A percentile compares a stretch with the other conserved stretches of the same genome.
Conservation (phyloP, 1,140 invertebrate genomes). For the Drosophila prosaltans region DNA sequence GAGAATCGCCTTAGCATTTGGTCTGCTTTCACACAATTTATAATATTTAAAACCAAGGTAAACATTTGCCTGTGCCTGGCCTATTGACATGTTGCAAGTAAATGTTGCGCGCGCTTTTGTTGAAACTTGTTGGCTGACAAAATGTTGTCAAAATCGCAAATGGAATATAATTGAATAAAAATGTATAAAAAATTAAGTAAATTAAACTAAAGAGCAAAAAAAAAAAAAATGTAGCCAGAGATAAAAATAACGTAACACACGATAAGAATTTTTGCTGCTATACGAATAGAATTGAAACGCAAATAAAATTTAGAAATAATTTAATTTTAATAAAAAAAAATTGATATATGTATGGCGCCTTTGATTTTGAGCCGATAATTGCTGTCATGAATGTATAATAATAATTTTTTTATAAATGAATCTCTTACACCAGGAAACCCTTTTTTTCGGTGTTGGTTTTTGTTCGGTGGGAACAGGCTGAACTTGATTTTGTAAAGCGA, state of each 20-base stretch:
- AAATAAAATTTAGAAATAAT: slow-evolving; percentile 27
- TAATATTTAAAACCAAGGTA: background rate
- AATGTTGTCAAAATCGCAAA: slow-evolving; percentile 46
- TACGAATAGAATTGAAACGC: slow-evolving; percentile 25
- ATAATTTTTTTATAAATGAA: slow-evolving; percentile 34
- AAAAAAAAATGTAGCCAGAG: slow-evolving; percentile 29
- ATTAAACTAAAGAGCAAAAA: slow-evolving; percentile 40
- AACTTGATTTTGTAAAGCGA: slow-evolving; percentile 66
- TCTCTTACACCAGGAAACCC: slow-evolving; percentile 61
- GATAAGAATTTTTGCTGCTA: slow-evolving; percentile 32
- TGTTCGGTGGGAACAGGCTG: slow-evolving; percentile 69
- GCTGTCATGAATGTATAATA: slow-evolving; percentile 78
- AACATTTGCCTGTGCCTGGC: slow-evolving; percentile 29
- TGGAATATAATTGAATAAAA: slow-evolving; percentile 50
- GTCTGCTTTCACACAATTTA: background rate
- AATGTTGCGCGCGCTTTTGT: slow-evolving; percentile 54
- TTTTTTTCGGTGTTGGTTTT: slow-evolving; percentile 47
- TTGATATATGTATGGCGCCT: slow-evolving; percentile 40
- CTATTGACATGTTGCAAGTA: slow-evolving; percentile 38
- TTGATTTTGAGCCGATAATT: slow-evolving; percentile 76
- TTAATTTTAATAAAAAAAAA: slow-evolving; percentile 29
- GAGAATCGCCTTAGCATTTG: background rate
- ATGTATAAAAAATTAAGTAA: slow-evolving; percentile 57
- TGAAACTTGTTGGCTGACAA: slow-evolving; percentile 56
- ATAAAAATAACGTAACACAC: slow-evolving; percentile 49